Evolutionary conservation across 2,113 vertebrate genomes (phyloP).

Genomic region (Elachura formosa): DNA sequence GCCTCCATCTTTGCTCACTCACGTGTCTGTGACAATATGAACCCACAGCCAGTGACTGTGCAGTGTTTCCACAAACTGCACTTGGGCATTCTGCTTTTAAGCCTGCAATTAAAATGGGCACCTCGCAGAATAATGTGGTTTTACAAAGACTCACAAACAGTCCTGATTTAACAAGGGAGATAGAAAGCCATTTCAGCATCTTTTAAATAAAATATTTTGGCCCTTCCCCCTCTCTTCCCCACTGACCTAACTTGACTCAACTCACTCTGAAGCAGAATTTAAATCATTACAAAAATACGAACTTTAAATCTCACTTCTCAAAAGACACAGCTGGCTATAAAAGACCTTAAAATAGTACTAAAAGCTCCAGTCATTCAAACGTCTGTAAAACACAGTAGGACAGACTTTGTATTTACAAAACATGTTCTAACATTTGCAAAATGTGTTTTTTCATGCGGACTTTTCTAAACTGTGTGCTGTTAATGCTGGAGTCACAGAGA

Average conservation of each 20-base stretch:
- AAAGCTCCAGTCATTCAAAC: not conserved
- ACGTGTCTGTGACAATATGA: not conserved
- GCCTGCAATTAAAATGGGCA: not conserved
- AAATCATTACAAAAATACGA: not conserved
- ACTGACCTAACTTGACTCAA: not conserved
- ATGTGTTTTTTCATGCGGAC: rapidly evolving
- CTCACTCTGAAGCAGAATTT: not conserved
- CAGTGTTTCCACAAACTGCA: not conserved
- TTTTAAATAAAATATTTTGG: not conserved
- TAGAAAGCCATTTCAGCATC: not conserved
- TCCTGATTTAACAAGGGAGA: not conserved
- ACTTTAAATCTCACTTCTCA: not conserved
- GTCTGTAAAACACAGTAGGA: not conserved
- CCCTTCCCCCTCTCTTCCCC: not conserved
- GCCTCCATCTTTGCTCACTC: not conserved
- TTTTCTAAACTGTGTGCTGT: not conserved
- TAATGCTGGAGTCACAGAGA: not conserved
- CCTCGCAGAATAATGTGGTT: not conserved
- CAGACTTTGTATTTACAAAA: not conserved
- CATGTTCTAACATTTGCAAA: not conserved
- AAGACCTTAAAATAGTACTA: not conserved
- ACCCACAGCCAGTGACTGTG: not conserved
- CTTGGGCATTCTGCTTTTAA: not conserved
- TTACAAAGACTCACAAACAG: not conserved
- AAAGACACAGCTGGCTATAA: not conserved